phyloP scores from a whole-genome alignment of 1,140 invertebrate species.

The Zeugodacus cucurbitae region DNA sequence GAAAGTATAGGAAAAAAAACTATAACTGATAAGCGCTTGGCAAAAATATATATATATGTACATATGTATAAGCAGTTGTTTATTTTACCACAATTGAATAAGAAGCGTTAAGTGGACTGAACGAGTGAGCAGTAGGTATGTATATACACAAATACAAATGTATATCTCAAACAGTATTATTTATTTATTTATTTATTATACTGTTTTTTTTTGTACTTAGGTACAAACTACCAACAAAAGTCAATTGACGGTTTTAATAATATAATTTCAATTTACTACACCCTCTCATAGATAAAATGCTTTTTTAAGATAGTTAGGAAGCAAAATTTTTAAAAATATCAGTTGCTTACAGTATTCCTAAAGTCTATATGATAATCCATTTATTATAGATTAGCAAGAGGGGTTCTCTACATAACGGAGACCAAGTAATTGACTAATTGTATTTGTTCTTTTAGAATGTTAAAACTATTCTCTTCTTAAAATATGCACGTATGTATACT shows the following conservation, averaged over 20 bases:
- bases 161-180: too few relatives aligned
- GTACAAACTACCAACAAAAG: neutral
- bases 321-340: too few relatives aligned
- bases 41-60: neutral
- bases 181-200: neutral
- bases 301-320: too few relatives aligned
- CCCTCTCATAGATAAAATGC: too few relatives aligned
- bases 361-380: too few relatives aligned
- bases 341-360: too few relatives aligned
- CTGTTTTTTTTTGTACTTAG: neutral
- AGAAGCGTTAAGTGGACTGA: neutral
- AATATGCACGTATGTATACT: too few relatives aligned
- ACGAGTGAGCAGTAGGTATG: neutral
- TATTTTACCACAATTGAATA: neutral
- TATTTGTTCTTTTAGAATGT: too few relatives aligned
- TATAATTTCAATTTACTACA: neutral
- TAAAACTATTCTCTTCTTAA: too few relatives aligned
- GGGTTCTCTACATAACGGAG: too few relatives aligned
- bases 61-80: neutral
- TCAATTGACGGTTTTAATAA: neutral
- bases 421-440: too few relatives aligned
- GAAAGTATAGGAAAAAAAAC: conserved; percentile 35
- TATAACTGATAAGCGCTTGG: conserved; percentile 37
- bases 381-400: too few relatives aligned
- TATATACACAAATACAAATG: neutral